Conservation (phyloP, 2,113 vertebrate genomes). For the Campylorhamphus procurvoides region DNA sequence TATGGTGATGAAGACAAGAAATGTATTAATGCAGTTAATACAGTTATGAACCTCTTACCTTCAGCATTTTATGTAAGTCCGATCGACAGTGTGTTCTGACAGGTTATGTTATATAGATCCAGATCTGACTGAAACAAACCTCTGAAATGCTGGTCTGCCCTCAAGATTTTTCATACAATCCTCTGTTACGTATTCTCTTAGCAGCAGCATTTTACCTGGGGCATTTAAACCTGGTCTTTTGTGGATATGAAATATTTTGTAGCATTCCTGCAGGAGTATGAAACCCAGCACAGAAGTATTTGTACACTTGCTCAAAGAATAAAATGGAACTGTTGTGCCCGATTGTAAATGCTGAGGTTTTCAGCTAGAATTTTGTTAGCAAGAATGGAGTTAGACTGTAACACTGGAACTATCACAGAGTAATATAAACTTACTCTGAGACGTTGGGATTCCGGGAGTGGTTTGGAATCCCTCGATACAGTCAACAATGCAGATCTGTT, state of each 20-base stretch:
- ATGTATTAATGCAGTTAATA: neutral
- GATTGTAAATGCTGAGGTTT: neutral
- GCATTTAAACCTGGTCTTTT: neutral
- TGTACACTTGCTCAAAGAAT: neutral
- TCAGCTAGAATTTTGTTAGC: neutral
- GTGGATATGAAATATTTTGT: neutral
- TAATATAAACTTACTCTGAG: neutral
- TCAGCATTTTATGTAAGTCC: neutral
- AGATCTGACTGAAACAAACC: neutral
- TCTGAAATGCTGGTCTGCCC: neutral
- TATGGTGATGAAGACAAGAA: neutral
- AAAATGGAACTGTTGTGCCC: neutral
- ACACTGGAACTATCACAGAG: neutral
- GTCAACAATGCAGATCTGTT: neutral
- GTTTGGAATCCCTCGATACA: neutral
- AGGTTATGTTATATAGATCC: neutral
- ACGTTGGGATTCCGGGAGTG: neutral
- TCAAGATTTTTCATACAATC: neutral
- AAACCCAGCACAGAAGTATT: neutral
- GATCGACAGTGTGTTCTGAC: neutral
- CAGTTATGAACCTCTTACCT: neutral
- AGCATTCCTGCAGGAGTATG: neutral
- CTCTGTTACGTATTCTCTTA: neutral
- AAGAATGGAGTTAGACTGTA: neutral
- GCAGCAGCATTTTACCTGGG: neutral